Evolutionary conservation across 2,888 invertebrate species (phyloP).

Genomic region (Yponomeuta plumbellus): DNA sequence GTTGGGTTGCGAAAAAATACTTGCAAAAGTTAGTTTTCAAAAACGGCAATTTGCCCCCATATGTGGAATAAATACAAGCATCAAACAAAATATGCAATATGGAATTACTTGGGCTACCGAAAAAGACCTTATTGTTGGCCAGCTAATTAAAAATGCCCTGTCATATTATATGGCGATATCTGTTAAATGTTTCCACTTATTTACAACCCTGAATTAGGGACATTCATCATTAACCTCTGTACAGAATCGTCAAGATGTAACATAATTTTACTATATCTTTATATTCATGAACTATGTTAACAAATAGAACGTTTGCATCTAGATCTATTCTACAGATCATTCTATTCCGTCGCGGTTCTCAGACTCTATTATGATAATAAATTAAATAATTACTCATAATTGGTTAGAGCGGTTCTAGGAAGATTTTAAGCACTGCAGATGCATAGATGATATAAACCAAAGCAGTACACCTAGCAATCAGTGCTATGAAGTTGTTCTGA

Average conservation of each 20-base stretch:
- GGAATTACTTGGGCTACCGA: too few relatives aligned
- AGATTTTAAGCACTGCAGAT: neutral
- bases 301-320: neutral
- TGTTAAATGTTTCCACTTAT: too few relatives aligned
- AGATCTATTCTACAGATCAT: conserved; percentile 24
- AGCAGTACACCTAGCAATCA: too few relatives aligned
- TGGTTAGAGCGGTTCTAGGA: neutral
- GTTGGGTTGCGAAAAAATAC: too few relatives aligned
- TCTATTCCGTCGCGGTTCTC: conserved; percentile 41
- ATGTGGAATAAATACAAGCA: too few relatives aligned
- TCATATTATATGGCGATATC: neutral
- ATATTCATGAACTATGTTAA: conserved; percentile 8
- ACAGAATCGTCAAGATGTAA: neutral
- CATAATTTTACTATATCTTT: neutral
- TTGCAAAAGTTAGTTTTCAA: too few relatives aligned
- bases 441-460: too few relatives aligned
- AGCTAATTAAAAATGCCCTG: too few relatives aligned
- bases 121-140: too few relatives aligned
- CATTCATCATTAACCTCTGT: neutral
- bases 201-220: neutral
- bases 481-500: too few relatives aligned
- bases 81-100: too few relatives aligned
- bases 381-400: neutral
- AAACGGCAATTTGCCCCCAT: too few relatives aligned
- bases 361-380: neutral